Evolutionary conservation across 2,797 vertebrate genomes (phyloP), one percentile per base, ranked within the genome.

Genomic region (Ataeniobius toweri): DNA sequence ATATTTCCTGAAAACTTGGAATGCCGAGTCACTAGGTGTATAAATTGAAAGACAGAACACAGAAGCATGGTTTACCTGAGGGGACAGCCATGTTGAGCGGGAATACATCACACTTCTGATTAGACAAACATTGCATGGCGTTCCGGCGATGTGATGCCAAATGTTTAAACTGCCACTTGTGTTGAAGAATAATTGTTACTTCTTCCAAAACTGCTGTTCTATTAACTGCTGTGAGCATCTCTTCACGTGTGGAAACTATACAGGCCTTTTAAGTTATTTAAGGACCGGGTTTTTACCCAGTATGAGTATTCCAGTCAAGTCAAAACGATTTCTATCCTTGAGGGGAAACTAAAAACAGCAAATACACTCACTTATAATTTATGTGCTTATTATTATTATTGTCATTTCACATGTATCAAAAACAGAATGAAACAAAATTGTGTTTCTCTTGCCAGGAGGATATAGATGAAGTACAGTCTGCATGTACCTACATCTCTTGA

Each of bases 41-140:
- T 41, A 48, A 44, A 76, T 58, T 59, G 10, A 61, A 9, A 22
- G 16, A 46, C 68, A 44, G 46, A 79, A 71, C 31, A 77, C 74
- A 80, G 74, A 28, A 28, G 77, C 71, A 80, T 39, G 69, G 51
- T 83, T 85, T 75, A 41, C 87, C 79, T 28, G 53, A 74, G 88
- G 86, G 81, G 58, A 63, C 12, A 36, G 28, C 82, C 86, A 89
- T 90, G 85, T 80, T 89, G 80, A 81, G 80, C 3, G 50, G 53
- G 82, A 89, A 90, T 83, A 87, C 87, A 87, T 88, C 81, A 61
- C 46, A 72, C 75, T 83, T 68, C 58, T 82, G 85, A 89, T 91
- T 83, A 91, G 85, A 80, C 75, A 70, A 79, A 78, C 79, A 80
- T 82, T 53, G 68, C 77, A 80, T 82, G 81, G 55, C 76, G 77